Percentiles rank a stretch among this genome's conserved stretches.
Conservation (phyloP, 1,140 invertebrate species). For the Aphelenchoides besseyi region DNA sequence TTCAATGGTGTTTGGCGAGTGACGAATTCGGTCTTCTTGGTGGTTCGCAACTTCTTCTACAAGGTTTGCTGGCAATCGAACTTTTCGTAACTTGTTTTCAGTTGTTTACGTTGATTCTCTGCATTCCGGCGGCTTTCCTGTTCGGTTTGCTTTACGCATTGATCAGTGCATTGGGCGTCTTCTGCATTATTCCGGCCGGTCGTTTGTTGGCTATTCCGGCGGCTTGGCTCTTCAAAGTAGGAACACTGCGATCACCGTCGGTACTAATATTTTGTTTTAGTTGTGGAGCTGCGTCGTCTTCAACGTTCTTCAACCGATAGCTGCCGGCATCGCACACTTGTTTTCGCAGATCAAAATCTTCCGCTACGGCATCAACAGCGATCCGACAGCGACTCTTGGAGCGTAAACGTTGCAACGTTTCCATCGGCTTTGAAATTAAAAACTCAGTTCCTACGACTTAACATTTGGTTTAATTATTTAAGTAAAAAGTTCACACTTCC, state of each 20-base stretch:
- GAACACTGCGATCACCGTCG: constrained; percentile 19
- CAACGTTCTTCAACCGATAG: constrained; percentile 36
- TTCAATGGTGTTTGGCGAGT: constrained; percentile 65
- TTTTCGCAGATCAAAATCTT: constrained; percentile 25
- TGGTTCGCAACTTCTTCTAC: constrained; percentile 65
- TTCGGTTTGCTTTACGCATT: constrained; percentile 37
- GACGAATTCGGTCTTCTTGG: constrained; percentile 64
- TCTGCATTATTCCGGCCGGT: constrained; percentile 29
- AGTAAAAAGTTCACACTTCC: constrained; percentile 10
- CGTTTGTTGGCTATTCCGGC: constrained; percentile 33
- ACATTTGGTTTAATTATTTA: constrained; percentile 12
- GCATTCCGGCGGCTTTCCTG: constrained; percentile 25
- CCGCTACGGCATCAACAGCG: constrained; percentile 38
- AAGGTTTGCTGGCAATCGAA: constrained; percentile 26
- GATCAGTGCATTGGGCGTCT: constrained; percentile 31
- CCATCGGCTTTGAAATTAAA: background rate
- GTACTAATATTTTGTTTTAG: constrained; percentile 36
- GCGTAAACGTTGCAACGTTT: constrained; percentile 27
- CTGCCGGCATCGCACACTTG: constrained; percentile 16
- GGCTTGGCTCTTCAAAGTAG: constrained; percentile 41
- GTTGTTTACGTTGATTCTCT: constrained; percentile 22
- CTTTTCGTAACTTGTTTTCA: background rate
- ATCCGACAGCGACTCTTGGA: constrained; percentile 28
- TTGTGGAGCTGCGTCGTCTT: constrained; percentile 29
- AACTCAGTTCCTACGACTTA: constrained; percentile 12